Evolutionary conservation across 35 echinoderm and acorn worm genomes (phyloP).

Genomic region (Patiria miniata): DNA sequence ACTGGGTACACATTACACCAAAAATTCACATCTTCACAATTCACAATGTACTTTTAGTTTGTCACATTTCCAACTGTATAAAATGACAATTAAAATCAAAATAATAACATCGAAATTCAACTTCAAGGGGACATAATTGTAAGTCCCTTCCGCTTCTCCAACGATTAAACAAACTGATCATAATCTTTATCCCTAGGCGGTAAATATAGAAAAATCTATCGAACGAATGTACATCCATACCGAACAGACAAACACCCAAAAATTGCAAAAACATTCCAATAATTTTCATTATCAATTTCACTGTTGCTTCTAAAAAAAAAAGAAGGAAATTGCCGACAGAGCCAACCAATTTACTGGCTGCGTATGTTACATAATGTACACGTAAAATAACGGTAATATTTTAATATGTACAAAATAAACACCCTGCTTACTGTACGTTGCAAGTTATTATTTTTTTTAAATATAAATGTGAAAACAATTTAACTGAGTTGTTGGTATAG

Average conservation of each 20-base stretch:
- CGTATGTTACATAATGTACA: constrained; percentile 34
- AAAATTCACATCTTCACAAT: constrained; percentile 3
- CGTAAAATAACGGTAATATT: neutral
- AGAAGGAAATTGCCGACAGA: constrained; percentile 29
- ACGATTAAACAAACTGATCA: neutral
- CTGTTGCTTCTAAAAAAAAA: constrained; percentile 20
- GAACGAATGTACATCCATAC: neutral
- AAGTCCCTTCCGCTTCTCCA: neutral
- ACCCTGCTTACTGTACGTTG: constrained; percentile 2
- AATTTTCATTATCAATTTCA: constrained; percentile 2
- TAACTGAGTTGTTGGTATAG: neutral
- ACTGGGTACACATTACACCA: neutral
- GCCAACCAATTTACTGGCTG: neutral
- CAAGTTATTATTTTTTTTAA: constrained; percentile 1
- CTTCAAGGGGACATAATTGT: neutral
- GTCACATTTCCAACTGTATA: constrained; percentile 2
- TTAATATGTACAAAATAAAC: constrained; percentile 29
- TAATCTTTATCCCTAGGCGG: neutral
- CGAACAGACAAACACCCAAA: constrained; percentile 17
- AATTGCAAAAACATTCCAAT: constrained; percentile 18
- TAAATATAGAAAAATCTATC: constrained; percentile 17
- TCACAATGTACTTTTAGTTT: neutral
- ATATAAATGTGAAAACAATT: constrained; percentile 22
- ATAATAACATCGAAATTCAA: constrained; percentile 25
- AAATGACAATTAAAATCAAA: constrained; percentile 3